Percentiles rank a stretch among this genome's conserved stretches.
Conservation (phyloP, 2,797 vertebrate genomes). For the Glyptemys insculpta region DNA sequence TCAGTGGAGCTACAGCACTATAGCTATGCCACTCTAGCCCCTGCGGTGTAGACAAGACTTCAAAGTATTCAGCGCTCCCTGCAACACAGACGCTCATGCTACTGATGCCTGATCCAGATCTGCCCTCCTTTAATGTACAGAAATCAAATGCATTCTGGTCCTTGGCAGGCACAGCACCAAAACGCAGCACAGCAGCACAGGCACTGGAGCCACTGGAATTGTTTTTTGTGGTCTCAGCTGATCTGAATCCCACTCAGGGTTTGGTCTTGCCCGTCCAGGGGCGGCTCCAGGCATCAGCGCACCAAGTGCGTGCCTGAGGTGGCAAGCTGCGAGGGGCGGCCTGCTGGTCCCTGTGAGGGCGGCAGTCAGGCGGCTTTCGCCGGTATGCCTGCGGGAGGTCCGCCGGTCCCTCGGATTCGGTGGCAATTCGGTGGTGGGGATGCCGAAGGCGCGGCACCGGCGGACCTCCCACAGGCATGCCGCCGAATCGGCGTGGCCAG, state of each 20-base stretch:
- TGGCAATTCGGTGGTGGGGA: no score
- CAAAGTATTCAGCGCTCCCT: background rate
- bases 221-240: background rate
- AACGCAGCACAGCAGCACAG: background rate
- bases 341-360: no score
- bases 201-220: background rate
- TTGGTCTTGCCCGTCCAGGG: background rate
- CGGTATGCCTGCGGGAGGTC: no score
- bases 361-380: no score
- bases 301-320: no score
- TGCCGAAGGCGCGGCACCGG: no score
- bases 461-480: no score
- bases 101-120: background rate
- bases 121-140: background rate
- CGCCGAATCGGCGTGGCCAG: no score
- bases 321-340: no score
- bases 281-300: no score
- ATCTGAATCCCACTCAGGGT: background rate
- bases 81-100: background rate
- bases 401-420: no score
- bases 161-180: background rate
- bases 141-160: background rate
- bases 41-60: background rate
- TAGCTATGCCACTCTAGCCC: background rate
- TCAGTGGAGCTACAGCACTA: background rate